Percentiles rank a stretch among this genome's conserved stretches.
Evolutionary conservation across 2,888 invertebrate species (phyloP).

Genomic region (Coronaproctus castanopsis): DNA sequence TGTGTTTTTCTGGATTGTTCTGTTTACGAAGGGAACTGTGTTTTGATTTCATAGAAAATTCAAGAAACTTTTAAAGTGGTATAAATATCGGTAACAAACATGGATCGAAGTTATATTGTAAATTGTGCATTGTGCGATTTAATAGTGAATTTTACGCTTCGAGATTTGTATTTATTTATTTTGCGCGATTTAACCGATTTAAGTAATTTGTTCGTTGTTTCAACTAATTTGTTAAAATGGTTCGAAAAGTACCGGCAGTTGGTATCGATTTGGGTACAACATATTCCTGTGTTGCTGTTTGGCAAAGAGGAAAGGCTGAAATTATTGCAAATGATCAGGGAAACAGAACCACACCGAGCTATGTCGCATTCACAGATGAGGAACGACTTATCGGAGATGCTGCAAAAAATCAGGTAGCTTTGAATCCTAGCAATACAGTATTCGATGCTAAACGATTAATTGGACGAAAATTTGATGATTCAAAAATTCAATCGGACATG

Average conservation of each 20-base stretch:
- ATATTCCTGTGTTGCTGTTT: constrained; percentile 65
- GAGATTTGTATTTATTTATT: no score
- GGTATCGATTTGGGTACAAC: constrained; percentile 75
- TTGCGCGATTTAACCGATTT: no score
- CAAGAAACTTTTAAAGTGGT: no score
- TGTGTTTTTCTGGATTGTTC: no score
- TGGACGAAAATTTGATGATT: constrained; percentile 44
- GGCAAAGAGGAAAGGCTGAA: constrained; percentile 53
- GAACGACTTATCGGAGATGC: constrained; percentile 32
- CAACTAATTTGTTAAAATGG: no score
- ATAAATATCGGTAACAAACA: no score
- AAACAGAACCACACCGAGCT: constrained; percentile 68
- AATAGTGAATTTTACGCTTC: no score
- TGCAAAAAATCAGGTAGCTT: constrained; percentile 39
- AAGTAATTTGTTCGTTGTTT: no score
- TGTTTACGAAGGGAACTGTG: no score
- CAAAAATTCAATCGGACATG: constrained; percentile 54
- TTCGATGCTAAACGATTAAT: constrained; percentile 60
- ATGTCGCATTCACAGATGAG: constrained; percentile 66
- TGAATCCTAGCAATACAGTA: constrained; percentile 51
- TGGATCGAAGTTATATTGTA: no score
- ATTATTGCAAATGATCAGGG: constrained; percentile 59
- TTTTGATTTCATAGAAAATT: no score
- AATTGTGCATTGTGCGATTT: no score
- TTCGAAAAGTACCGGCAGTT: constrained; percentile 35